phyloP scores from a whole-genome alignment of 1,140 invertebrate genomes.

The Coboldia fuscipes region DNA sequence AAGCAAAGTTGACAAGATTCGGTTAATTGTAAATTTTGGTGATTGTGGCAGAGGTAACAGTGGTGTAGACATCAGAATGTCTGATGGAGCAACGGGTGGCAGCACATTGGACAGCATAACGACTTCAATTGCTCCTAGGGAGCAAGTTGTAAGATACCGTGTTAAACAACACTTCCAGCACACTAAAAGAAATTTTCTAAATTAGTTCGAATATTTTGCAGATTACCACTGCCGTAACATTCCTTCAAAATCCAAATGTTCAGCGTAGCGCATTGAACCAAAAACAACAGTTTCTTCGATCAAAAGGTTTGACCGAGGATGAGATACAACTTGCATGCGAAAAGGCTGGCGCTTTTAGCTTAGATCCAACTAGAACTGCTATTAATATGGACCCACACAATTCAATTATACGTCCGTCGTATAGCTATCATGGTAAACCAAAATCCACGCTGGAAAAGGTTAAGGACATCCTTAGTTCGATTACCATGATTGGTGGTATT shows the following conservation, averaged over 20 bases:
- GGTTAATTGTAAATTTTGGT: no score
- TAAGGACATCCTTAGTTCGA: constrained; percentile 40
- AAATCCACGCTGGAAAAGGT: constrained; percentile 25
- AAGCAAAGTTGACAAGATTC: no score
- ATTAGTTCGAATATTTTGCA: constrained; percentile 16
- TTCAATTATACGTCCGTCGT: constrained; percentile 11
- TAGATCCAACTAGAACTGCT: constrained; percentile 16
- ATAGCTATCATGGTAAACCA: constrained; percentile 15
- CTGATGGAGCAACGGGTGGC: no score
- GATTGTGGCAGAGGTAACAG: no score
- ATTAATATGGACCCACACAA: constrained; percentile 20
- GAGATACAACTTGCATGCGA: constrained; percentile 55
- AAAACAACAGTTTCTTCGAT: constrained; percentile 56
- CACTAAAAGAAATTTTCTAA: no score
- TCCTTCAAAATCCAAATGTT: constrained; percentile 66
- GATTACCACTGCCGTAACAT: constrained; percentile 69
- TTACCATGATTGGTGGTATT: constrained; percentile 43
- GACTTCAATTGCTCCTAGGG: no score
- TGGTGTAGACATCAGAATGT: no score
- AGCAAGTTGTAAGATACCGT: no score
- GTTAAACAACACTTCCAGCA: no score
- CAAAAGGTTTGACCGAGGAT: constrained; percentile 59
- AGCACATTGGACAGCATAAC: no score
- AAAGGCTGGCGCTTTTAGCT: constrained; percentile 24
- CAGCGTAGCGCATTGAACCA: constrained; percentile 43